Percentiles rank a stretch among this genome's conserved stretches.
phyloP scores from a whole-genome alignment of 2,113 vertebrate genomes.

The Phaethon lepturus region DNA sequence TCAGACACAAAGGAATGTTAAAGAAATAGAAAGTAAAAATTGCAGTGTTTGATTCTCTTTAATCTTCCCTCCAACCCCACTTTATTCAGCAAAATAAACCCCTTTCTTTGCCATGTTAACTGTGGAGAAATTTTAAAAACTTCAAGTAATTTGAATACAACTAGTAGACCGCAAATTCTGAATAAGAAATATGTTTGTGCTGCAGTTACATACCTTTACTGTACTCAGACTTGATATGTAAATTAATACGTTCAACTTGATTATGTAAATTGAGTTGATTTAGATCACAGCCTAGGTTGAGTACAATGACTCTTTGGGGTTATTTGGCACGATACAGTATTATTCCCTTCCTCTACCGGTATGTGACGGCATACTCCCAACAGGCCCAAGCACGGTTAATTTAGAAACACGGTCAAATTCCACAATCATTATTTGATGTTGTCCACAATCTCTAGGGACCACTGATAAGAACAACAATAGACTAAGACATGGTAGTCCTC shows the following conservation, averaged over 20 bases:
- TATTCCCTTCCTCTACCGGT: slow-evolving; percentile 18
- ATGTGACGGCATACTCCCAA: slow-evolving; percentile 28
- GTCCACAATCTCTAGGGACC: slow-evolving; percentile 1
- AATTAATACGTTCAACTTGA: slow-evolving; percentile 33
- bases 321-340: slow-evolving; percentile 3
- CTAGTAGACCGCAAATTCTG: slow-evolving; percentile 50
- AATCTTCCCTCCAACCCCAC: not conserved
- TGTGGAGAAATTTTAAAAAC: slow-evolving; percentile 15
- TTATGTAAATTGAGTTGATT: slow-evolving; percentile 53
- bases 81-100: slow-evolving; percentile 44
- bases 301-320: slow-evolving; percentile 21
- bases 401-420: slow-evolving; percentile 57
- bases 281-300: slow-evolving; percentile 29
- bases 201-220: slow-evolving; percentile 19
- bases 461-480: slow-evolving; percentile 23
- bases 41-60: not conserved
- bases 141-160: slow-evolving; percentile 32
- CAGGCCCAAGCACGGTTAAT: slow-evolving; percentile 53
- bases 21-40: not conserved
- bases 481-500: slow-evolving; percentile 44
- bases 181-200: slow-evolving; percentile 33
- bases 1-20: not conserved
- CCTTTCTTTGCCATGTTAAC: slow-evolving; percentile 25
- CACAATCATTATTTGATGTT: slow-evolving; percentile 50
- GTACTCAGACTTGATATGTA: slow-evolving; percentile 43